These are phyloP conservation scores for Trissolcus brochymenae DNA, from an alignment of 2,888 invertebrate genomes.

Conservation along the genomic window DNA sequence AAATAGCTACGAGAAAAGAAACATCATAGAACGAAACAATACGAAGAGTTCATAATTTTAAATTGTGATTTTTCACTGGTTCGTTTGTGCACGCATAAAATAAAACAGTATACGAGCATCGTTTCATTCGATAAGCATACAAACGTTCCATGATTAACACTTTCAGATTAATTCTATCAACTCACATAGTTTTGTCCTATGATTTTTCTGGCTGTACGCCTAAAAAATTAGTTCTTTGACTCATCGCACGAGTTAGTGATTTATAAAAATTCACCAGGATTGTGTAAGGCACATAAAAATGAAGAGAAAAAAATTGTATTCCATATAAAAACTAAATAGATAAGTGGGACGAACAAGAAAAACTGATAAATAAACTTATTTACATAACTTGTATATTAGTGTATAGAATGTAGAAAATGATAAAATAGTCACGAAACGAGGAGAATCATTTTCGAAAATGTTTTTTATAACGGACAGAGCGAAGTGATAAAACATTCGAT, in stretches of 20 bases:
- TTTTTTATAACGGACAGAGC: constrained; percentile 75
- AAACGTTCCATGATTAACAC: too few relatives aligned
- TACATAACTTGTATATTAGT: constrained; percentile 77
- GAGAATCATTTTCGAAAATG: constrained; percentile 75
- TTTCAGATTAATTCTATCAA: too few relatives aligned
- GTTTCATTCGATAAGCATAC: too few relatives aligned
- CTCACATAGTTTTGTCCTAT: background rate
- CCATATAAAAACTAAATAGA: constrained; percentile 72
- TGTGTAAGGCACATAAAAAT: constrained; percentile 59
- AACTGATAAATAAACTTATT: constrained; percentile 65
- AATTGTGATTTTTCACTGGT: too few relatives aligned
- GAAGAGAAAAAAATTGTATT: constrained; percentile 64
- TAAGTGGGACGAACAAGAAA: constrained; percentile 74
- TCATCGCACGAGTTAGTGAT: constrained; percentile 65
- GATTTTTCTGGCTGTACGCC: too few relatives aligned
- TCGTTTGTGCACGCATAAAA: too few relatives aligned
- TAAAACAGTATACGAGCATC: too few relatives aligned
- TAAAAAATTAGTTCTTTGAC: constrained; percentile 14
- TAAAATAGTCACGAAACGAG: constrained; percentile 58
- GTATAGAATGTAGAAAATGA: constrained; percentile 75
- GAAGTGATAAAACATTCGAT: constrained; percentile 70
- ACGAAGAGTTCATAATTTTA: too few relatives aligned
- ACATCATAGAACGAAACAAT: too few relatives aligned
- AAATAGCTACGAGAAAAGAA: too few relatives aligned
- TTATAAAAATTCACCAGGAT: constrained; percentile 61